Evolutionary conservation across 2,797 vertebrate genomes (phyloP).

Genomic region (Hypotaenidia philippensis): DNA sequence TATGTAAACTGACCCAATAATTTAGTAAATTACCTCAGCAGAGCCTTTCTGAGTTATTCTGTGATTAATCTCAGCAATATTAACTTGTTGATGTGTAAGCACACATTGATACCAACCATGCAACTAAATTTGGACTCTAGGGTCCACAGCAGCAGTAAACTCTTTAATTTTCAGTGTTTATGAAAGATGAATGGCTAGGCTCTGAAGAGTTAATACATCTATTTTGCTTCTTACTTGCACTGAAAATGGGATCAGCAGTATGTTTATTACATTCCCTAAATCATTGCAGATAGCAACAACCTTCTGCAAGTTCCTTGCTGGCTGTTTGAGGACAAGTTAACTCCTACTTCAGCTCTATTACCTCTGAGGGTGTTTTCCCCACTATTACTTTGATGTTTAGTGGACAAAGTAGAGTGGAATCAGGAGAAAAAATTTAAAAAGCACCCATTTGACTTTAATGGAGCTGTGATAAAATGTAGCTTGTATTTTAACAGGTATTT

Average conservation of each 20-base stretch:
- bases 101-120: not conserved
- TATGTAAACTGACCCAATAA: not conserved
- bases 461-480: not conserved
- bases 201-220: not conserved
- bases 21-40: not conserved
- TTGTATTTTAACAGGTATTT: not conserved
- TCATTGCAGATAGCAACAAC: not conserved
- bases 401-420: not conserved
- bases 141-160: not conserved
- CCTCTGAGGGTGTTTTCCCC: not conserved
- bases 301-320: not conserved
- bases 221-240: not conserved
- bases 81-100: not conserved
- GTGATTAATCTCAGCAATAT: not conserved
- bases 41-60: not conserved
- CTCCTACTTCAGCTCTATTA: not conserved
- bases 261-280: not conserved
- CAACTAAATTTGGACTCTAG: not conserved
- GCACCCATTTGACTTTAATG: not conserved
- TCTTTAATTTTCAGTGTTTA: not conserved
- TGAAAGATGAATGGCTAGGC: not conserved
- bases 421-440: not conserved
- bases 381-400: not conserved
- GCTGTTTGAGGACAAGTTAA: not conserved
- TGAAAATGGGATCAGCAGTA: not conserved